These are phyloP conservation scores for Neria commutata DNA, from an alignment of 2,888 invertebrate genomes.

Conservation along the genomic window DNA sequence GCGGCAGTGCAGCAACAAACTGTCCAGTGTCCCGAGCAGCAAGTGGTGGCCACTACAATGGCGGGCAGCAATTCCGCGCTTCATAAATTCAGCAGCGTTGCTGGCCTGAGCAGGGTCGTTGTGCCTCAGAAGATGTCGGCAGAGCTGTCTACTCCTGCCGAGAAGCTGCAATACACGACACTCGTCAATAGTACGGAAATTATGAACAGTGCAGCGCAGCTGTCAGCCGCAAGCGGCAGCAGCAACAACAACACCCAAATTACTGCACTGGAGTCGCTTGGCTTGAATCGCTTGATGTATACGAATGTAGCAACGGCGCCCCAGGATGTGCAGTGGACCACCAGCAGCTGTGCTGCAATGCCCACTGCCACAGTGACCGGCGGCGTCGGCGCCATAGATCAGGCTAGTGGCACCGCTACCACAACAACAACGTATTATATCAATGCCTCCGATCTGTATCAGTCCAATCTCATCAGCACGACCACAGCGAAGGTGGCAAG, in stretches of 20 bases:
- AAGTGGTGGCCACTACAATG: not conserved
- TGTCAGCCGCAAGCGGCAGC: too few relatives aligned
- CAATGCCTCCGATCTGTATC: conserved; percentile 45
- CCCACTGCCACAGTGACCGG: not conserved
- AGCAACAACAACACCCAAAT: too few relatives aligned
- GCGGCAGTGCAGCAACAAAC: conserved; percentile 26
- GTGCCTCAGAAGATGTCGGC: not conserved
- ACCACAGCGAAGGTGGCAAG: conserved; percentile 9
- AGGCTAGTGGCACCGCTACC: conserved; percentile 11
- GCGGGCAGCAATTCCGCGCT: not conserved
- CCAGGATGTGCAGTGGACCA: conserved; percentile 25
- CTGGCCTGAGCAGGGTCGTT: not conserved
- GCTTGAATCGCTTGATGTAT: not conserved
- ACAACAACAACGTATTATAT: conserved; percentile 48
- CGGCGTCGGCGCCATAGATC: conserved; percentile 7
- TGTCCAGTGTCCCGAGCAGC: not conserved
- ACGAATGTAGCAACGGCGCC: conserved; percentile 3
- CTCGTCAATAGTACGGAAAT: conserved; percentile 10
- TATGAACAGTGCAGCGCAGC: conserved; percentile 8
- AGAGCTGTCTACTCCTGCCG: not conserved
- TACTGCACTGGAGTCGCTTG: not conserved
- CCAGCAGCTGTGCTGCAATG: too few relatives aligned
- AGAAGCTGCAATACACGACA: conserved; percentile 26
- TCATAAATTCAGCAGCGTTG: not conserved
- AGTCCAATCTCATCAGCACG: conserved; percentile 31